Evolutionary conservation across 2,797 vertebrate species (phyloP).

Genomic region (Botia kubotai): DNA sequence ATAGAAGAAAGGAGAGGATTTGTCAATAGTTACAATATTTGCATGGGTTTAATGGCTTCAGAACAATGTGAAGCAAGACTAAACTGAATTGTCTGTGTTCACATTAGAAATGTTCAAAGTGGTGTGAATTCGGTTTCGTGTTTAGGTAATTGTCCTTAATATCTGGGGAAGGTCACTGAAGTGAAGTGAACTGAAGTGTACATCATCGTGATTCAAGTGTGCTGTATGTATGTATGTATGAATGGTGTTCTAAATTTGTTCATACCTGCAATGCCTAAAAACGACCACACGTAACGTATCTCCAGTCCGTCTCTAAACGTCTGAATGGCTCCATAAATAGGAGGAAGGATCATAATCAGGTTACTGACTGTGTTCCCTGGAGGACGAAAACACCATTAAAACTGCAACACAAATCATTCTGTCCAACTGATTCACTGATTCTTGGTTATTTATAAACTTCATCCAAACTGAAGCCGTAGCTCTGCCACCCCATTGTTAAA

Average conservation of each 20-base stretch:
- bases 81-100: background rate
- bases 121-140: background rate
- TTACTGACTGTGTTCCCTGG: constrained; percentile 99
- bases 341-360: constrained; percentile 98
- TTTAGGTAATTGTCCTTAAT: background rate
- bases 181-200: background rate
- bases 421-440: background rate
- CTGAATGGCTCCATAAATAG: constrained; percentile 91
- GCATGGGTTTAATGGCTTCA: background rate
- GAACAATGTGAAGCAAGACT: background rate
- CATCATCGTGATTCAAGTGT: background rate
- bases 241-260: background rate
- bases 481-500: constrained; percentile 14
- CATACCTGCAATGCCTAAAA: constrained; percentile 92
- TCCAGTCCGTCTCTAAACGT: constrained; percentile 90
- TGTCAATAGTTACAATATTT: background rate
- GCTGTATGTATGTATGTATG: background rate
- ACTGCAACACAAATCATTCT: background rate
- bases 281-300: constrained; percentile 90
- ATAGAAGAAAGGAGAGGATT: background rate
- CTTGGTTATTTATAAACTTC: constrained; percentile 1
- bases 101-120: background rate
- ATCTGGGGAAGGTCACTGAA: background rate
- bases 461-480: constrained; percentile 3
- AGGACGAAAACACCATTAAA: constrained; percentile 49